A percentile compares a stretch with the other conserved stretches of the same genome.
phyloP scores from a whole-genome alignment of 2,888 invertebrate genomes.

The Conomelus anceps region DNA sequence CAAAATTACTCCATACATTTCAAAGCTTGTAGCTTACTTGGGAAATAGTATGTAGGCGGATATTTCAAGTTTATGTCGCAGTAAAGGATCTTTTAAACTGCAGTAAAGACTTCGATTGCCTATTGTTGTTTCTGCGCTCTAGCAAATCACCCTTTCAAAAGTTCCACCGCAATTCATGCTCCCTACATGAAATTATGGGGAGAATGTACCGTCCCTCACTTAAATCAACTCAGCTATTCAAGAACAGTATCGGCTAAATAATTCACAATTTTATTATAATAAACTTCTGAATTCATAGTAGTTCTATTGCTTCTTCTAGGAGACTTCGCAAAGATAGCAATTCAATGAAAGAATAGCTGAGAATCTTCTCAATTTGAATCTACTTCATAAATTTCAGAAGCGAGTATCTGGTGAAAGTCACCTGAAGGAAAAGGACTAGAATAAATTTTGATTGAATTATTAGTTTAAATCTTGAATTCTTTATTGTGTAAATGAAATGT shows the following conservation, averaged over 20 bases:
- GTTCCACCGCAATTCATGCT: neutral
- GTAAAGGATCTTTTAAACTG: neutral
- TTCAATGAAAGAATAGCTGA: no score
- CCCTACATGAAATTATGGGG: neutral
- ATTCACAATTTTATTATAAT: neutral
- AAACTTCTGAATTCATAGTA: neutral
- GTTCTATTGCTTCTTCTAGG: neutral
- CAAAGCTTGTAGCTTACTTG: neutral
- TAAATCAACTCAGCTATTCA: neutral
- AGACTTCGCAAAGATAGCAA: neutral
- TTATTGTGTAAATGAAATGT: no score
- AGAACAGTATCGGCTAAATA: neutral
- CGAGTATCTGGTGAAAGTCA: no score
- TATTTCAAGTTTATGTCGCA: neutral
- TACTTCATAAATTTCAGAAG: no score
- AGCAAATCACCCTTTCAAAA: neutral
- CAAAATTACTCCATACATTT: neutral
- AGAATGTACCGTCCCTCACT: neutral
- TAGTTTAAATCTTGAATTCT: no score
- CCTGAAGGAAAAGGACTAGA: no score
- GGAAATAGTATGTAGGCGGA: neutral
- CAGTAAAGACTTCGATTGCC: neutral
- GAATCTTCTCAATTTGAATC: no score
- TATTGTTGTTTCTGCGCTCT: neutral
- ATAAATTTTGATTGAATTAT: no score